These are phyloP conservation scores for Brachionus calyciflorus DNA, from an alignment of 1,140 invertebrate genomes.

Conservation along the genomic window DNA sequence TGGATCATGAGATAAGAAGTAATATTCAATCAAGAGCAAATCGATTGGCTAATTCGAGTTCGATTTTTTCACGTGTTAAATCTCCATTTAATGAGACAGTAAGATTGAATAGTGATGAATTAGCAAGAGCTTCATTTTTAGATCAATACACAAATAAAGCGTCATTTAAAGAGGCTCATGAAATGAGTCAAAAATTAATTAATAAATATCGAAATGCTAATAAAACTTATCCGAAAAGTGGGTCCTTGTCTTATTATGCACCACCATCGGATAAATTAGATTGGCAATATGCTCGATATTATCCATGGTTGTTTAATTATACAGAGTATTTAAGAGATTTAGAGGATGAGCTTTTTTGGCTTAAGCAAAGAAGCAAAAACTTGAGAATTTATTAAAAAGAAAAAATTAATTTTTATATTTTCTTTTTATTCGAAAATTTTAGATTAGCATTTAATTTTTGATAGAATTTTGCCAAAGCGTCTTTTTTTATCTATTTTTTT, in stretches of 20 bases:
- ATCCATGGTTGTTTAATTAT: conserved; percentile 44
- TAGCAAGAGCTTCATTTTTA: conserved; percentile 13
- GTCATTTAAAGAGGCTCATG: conserved; percentile 34
- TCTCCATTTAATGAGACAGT: conserved; percentile 27
- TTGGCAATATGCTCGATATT: conserved; percentile 42
- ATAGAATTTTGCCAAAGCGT: no score
- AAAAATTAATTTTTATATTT: no score
- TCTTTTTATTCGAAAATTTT: no score
- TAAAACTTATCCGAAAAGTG: conserved; percentile 6
- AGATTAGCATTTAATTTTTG: no score
- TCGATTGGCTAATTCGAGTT: not conserved
- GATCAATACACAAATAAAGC: conserved; percentile 8
- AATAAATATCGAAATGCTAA: not conserved
- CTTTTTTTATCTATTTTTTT: no score
- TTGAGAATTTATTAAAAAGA: conserved; percentile 34
- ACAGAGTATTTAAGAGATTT: conserved; percentile 39
- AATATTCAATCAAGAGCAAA: not conserved
- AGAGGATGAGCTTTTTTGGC: conserved; percentile 18
- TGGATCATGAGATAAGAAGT: not conserved
- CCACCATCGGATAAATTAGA: conserved; percentile 21
- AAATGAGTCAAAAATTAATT: not conserved
- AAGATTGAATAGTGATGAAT: not conserved
- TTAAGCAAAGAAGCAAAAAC: conserved; percentile 26
- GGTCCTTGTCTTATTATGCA: not conserved
- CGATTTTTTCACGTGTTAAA: conserved; percentile 1